Base-by-base conservation (phyloP, 2,888 invertebrate species). In the Deroplatys truncata region DNA sequence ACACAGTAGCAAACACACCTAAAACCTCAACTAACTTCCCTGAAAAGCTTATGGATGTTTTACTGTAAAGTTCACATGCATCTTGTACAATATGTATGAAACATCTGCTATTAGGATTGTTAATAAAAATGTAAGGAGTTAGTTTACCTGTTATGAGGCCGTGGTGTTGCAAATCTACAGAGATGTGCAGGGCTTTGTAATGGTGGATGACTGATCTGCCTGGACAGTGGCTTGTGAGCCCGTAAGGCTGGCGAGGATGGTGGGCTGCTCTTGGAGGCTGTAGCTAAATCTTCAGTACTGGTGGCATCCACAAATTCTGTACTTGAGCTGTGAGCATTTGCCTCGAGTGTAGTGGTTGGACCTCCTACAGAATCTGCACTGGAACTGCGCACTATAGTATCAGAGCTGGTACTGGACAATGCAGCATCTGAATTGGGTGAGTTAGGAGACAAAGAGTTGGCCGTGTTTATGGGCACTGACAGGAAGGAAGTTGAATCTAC, bases 191-290 rank as follows among this genome's bases (percentile, higher is more conserved):
- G 20, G 20, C 29, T 85, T 28, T 72, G 85, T 28, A 82, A 31
- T 7, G 82, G 35, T 1, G 95, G 95, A 85, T 95, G 95, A 2
- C 96, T 96, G 90, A 95, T 94, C 91, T 96, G 96, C 56, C 97
- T 94, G 25, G 96, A 95, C 88, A 97, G 92, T 3, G 97, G 96
- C 91, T 96, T 96, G 93, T 97, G 97, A 16, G 91, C 88, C 20
- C 91, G 89, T n/a, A 90, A 31, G 16, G 87, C 28, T 31, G 86
- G 87, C 3, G 56, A 72, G 56, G 56, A 72, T 20, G 56, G 56
- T 72, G 56, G 56, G 25, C 56, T 72, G 56, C 0, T 72, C 56
- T 72, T 72, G 84, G 72, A 56, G 29, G 7, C 83, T 25, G 28
- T 13, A 28, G 87, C 20, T 16, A 25, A 28, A 28, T 28, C 82